Conservation (phyloP, 2,113 vertebrate species). For the Ellobius talpinus region DNA sequence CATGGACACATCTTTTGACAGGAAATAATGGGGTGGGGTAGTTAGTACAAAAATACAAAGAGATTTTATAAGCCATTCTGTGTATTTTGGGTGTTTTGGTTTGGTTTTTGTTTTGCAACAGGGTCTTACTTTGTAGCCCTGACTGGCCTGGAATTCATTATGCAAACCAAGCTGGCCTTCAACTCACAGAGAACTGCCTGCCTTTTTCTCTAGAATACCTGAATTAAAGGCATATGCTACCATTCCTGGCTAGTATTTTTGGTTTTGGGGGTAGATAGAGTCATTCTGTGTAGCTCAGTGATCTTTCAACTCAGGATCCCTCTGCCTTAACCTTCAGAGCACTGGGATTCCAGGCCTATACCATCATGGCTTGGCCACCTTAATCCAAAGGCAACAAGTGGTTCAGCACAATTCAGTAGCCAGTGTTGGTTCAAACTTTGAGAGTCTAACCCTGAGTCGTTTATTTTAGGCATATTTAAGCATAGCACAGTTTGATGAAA, state of each 20-base stretch:
- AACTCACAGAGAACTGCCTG: not conserved
- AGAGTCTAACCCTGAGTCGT: not conserved
- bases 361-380: not conserved
- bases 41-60: constrained; percentile 24
- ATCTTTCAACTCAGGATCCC: not conserved
- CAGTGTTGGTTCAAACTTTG: not conserved
- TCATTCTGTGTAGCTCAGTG: not conserved
- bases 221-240: not conserved
- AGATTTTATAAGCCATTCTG: not conserved
- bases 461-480: not conserved
- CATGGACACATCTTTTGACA: constrained; percentile 15
- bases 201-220: not conserved
- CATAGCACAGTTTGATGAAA: not conserved
- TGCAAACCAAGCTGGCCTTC: not conserved
- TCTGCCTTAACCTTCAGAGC: not conserved
- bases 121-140: not conserved
- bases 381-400: not conserved
- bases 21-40: not conserved
- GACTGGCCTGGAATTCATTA: not conserved
- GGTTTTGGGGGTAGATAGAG: no score
- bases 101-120: not conserved
- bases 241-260: not conserved
- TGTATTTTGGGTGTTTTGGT: not conserved
- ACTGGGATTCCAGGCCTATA: not conserved
- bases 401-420: not conserved